These are phyloP conservation scores for Hedychridium roseum DNA, from an alignment of 2,888 invertebrate genomes.

Conservation along the genomic window DNA sequence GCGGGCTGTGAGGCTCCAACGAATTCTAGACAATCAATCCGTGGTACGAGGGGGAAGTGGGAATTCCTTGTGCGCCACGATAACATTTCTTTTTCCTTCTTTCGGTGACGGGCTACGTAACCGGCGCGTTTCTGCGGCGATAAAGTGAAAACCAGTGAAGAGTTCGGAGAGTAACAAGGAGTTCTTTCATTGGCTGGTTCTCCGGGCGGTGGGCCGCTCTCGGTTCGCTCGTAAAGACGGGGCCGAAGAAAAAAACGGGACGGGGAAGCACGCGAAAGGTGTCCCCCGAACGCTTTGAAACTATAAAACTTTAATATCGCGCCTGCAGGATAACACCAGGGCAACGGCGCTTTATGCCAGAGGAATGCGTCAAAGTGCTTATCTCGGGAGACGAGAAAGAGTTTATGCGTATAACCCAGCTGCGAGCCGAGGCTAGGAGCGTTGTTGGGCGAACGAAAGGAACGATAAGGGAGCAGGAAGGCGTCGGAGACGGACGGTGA, in stretches of 20 bases:
- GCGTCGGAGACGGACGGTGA: conserved; percentile 8
- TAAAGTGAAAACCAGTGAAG: conserved; percentile 2
- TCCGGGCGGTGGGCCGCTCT: conserved; percentile 37
- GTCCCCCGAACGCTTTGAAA: conserved; percentile 33
- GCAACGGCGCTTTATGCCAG: conserved; percentile 27
- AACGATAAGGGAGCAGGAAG: not conserved
- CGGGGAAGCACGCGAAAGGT: not conserved
- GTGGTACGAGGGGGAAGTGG: too few relatives aligned
- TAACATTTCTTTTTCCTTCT: too few relatives aligned
- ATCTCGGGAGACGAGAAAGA: conserved; percentile 23
- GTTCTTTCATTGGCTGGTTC: conserved; percentile 53
- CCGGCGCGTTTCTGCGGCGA: conserved; percentile 1
- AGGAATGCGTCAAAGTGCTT: conserved; percentile 28
- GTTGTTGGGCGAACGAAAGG: not conserved
- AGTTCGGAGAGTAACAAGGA: conserved; percentile 47
- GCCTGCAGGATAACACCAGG: conserved; percentile 6
- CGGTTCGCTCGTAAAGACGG: conserved; percentile 47
- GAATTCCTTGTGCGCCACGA: too few relatives aligned
- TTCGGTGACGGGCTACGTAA: not conserved
- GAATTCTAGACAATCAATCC: too few relatives aligned
- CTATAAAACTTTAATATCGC: conserved; percentile 50
- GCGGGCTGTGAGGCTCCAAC: too few relatives aligned
- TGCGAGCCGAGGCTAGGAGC: not conserved
- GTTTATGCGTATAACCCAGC: conserved; percentile 4
- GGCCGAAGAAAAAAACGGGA: conserved; percentile 29